A percentile compares a stretch with the other conserved stretches of the same genome.
Evolutionary conservation across 2,113 vertebrate species (phyloP).

Genomic region (Tachuris rubrigastra): DNA sequence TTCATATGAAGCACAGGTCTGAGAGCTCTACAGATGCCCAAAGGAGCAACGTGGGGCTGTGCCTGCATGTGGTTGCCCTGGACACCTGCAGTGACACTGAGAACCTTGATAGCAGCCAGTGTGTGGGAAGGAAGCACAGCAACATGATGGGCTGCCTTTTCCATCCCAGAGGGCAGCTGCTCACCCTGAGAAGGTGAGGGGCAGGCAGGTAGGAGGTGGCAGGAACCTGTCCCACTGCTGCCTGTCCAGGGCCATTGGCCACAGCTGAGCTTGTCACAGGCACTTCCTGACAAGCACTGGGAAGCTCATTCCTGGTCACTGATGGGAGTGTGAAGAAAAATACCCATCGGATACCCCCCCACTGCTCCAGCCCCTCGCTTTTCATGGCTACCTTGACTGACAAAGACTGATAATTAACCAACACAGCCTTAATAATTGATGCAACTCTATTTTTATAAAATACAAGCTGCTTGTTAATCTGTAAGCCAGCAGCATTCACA

Average conservation of each 20-base stretch:
- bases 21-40: not conserved
- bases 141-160: rapidly evolving
- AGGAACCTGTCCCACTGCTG: not conserved
- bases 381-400: not conserved
- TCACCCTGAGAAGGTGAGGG: not conserved
- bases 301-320: not conserved
- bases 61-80: not conserved
- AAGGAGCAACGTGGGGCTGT: too few species aligned
- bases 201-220: not conserved
- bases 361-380: rapidly evolving
- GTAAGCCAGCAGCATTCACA: not conserved
- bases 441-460: not conserved
- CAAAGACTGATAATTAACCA: not conserved
- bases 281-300: not conserved
- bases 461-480: not conserved
- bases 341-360: not conserved
- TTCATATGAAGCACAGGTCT: rapidly evolving
- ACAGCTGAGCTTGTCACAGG: not conserved
- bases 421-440: not conserved
- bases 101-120: not conserved
- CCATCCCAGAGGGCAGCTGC: rapidly evolving
- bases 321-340: not conserved
- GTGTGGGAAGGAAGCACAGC: rapidly evolving
- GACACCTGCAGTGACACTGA: rapidly evolving
- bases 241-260: rapidly evolving